Evolutionary conservation across 1,140 invertebrate species (phyloP), one percentile per base, ranked within the genome.

Genomic region (Bombus sylvicola): DNA sequence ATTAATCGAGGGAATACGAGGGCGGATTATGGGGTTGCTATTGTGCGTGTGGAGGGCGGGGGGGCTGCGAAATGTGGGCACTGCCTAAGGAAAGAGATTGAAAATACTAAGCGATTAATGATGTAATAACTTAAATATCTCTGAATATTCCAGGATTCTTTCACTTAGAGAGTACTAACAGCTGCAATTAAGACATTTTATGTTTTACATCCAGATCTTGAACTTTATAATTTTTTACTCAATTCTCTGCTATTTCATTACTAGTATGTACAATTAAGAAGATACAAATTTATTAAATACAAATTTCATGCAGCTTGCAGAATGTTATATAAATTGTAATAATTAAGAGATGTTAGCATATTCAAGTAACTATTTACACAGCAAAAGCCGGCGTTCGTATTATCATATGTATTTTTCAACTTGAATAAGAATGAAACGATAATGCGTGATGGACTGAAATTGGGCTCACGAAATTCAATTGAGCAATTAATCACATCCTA

Each of bases 1-100:
- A 89, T 89, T 89, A 89, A 89, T 89, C 72, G 71, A 76, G 79
- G 41, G 77, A 31, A 71, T n/a, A 34, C 22, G 31, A 53, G 64
- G 76, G 15, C 34, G 59, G 62, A 72, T 66, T 39, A 34, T 25
- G 34, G 37, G 6, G 66, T 31, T 18, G 39, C 28, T 31, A 34
- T 68, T 77, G 62, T 53, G 62, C 15, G 18, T 31, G 73, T 10
- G n/a, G 22, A 1, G 34, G 9, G 5, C 1, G 31, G 5, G 4
- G 31, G 5, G 8, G 6, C n/a, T 34, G 13, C 9, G 41, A 81
- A 57, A 71, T 41, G 9, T 43, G 41, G 41, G 1, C 39, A 22
- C 9, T 74, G 15, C 9, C 31, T 31, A 3, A 2, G 9, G 13
- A 31, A 43, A 4, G 9, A 31, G n/a, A 22, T 75, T 13, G 31